A percentile compares a stretch with the other conserved stretches of the same genome.
These are phyloP conservation scores for Butorides virescens DNA, from an alignment of 2,113 vertebrate species.

Conservation along the genomic window DNA sequence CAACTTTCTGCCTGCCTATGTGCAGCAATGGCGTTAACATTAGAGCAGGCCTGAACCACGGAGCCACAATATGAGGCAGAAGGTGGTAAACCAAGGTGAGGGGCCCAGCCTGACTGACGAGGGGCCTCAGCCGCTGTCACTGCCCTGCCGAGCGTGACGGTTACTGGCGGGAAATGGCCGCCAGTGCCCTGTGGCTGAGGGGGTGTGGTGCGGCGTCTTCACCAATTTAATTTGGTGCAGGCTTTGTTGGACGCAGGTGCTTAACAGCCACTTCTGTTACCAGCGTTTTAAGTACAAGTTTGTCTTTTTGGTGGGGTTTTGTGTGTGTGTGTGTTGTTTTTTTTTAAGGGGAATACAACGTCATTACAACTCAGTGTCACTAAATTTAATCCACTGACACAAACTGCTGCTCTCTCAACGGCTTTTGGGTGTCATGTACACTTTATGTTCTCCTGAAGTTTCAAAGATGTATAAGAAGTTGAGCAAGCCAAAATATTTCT, in stretches of 20 bases:
- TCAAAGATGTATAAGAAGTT: neutral
- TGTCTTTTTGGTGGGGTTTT: neutral
- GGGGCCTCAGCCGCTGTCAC: neutral
- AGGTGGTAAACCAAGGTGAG: rapidly evolving
- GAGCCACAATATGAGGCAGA: neutral
- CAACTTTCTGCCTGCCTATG: neutral
- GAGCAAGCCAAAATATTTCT: neutral
- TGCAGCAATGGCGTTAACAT: rapidly evolving
- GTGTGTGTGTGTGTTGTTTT: no score
- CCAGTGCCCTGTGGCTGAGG: rapidly evolving
- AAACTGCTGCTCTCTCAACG: neutral
- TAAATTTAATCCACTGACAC: neutral
- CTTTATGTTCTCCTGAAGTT: neutral
- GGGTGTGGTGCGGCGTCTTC: neutral
- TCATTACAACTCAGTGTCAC: neutral
- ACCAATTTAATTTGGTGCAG: rapidly evolving
- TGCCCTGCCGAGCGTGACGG: rapidly evolving
- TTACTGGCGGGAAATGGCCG: rapidly evolving
- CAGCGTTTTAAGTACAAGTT: neutral
- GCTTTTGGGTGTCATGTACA: neutral
- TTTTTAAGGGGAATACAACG: neutral
- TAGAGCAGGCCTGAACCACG: rapidly evolving
- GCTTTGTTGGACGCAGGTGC: neutral
- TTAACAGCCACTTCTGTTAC: neutral
- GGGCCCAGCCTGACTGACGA: neutral